phyloP scores from a whole-genome alignment of 2,797 vertebrate species.

The Molossus alvarezi region DNA sequence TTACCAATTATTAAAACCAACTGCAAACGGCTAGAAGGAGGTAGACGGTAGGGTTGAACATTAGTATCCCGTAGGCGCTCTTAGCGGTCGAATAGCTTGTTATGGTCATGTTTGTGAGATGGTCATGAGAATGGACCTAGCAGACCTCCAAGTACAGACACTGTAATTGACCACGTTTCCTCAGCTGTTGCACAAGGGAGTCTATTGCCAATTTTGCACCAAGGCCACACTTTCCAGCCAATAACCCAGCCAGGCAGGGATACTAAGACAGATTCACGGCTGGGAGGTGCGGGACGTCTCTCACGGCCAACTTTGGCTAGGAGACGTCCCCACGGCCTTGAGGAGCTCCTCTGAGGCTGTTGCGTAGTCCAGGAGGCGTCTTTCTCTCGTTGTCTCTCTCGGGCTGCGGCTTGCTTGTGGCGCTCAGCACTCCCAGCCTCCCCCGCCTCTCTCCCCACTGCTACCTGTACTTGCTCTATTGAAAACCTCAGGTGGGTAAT shows the following conservation, averaged over 20 bases:
- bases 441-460: neutral
- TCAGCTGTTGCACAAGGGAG: neutral
- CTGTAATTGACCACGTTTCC: neutral
- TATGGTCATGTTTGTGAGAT: neutral
- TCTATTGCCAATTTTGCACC: neutral
- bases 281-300: neutral
- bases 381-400: neutral
- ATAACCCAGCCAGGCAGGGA: neutral
- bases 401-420: neutral
- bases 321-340: neutral
- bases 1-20: conserved; percentile 8
- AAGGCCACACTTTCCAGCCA: neutral
- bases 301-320: neutral
- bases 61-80: neutral
- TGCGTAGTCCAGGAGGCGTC: neutral
- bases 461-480: neutral
- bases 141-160: neutral
- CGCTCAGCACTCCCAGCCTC: neutral
- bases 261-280: neutral
- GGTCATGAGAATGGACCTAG: neutral
- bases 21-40: neutral
- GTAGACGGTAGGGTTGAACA: neutral
- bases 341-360: neutral
- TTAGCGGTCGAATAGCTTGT: neutral
- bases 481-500: neutral